These are phyloP conservation scores for Drosophila willistoni DNA, from an alignment of 1,140 invertebrate genomes.

Conservation along the genomic window DNA sequence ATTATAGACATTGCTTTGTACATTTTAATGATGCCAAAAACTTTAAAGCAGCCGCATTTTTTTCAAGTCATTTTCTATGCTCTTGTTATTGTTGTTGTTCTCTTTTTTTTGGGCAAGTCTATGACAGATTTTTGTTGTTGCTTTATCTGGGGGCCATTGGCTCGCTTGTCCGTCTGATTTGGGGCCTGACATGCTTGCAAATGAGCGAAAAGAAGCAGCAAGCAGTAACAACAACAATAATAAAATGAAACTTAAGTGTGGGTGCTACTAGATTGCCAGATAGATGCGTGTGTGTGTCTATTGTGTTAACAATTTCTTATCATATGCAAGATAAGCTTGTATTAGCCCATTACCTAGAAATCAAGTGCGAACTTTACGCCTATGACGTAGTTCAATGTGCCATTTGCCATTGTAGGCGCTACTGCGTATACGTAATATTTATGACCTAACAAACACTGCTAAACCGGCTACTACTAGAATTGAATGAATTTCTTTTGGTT, in stretches of 20 bases:
- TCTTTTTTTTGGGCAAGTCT: conserved; percentile 72
- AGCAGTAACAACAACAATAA: conserved; percentile 11
- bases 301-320: conserved; percentile 49
- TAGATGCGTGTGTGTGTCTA: background rate
- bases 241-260: conserved; percentile 28
- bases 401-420: background rate
- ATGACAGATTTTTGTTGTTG: conserved; percentile 69
- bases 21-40: conserved; percentile 78
- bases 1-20: conserved; percentile 72
- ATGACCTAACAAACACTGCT: conserved; percentile 6
- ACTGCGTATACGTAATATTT: conserved; percentile 17
- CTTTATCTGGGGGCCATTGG: conserved; percentile 70
- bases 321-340: conserved; percentile 51
- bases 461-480: conserved; percentile 1
- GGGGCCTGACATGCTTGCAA: conserved; percentile 74
- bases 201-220: conserved; percentile 49
- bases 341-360: conserved; percentile 35
- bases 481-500: conserved; percentile 5
- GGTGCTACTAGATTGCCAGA: conserved; percentile 45
- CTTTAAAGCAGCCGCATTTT: conserved; percentile 73
- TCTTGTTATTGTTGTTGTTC: conserved; percentile 33
- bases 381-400: conserved; percentile 54
- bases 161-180: conserved; percentile 50
- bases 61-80: conserved; percentile 70
- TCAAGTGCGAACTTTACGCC: conserved; percentile 68